These are phyloP conservation scores for Cerastoderma edule DNA, from an alignment of 2,888 invertebrate species.

Conservation along the genomic window DNA sequence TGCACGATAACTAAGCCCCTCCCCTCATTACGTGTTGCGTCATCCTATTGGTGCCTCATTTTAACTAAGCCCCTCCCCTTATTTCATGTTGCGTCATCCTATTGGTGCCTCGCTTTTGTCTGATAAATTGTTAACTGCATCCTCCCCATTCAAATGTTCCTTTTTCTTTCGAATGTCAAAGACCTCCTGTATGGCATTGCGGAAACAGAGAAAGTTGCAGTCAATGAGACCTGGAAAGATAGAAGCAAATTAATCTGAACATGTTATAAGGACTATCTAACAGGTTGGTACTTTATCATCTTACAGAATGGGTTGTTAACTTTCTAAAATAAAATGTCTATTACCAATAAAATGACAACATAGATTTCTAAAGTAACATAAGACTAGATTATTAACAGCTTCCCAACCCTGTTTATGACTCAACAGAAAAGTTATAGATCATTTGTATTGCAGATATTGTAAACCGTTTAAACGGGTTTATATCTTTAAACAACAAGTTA, in stretches of 20 bases:
- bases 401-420: no score
- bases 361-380: no score
- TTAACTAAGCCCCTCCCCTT: no score
- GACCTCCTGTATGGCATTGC: conserved; percentile 97
- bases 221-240: conserved; percentile 94
- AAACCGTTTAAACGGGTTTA: no score
- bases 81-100: neutral
- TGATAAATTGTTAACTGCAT: conserved; percentile 41
- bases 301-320: no score
- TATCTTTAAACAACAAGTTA: no score
- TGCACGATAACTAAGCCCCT: neutral
- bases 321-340: no score
- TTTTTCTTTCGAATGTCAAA: conserved; percentile 88
- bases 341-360: no score
- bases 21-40: neutral
- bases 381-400: no score
- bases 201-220: conserved; percentile 98
- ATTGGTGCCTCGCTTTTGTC: conserved; percentile 22
- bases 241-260: neutral
- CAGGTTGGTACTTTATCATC: neutral
- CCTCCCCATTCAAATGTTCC: conserved; percentile 31
- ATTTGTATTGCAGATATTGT: no score
- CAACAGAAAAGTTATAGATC: no score
- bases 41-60: neutral
- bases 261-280: no score